phyloP scores from a whole-genome alignment of 2,113 vertebrate genomes.

The Toxostoma redivivum region DNA sequence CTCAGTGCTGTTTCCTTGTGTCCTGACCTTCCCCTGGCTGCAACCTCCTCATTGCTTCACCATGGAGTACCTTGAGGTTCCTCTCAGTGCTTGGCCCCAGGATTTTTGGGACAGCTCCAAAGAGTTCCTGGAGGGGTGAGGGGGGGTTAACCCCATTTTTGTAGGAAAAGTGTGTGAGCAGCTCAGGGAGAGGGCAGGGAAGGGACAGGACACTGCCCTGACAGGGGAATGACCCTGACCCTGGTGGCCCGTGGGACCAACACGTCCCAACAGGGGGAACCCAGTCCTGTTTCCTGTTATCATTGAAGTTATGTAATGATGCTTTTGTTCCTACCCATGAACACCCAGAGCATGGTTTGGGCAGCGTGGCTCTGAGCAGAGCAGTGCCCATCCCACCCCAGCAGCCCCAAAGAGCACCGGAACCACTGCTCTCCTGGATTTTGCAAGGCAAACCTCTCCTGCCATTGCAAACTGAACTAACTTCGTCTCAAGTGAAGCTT shows the following conservation, averaged over 20 bases:
- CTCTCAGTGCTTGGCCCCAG: not conserved
- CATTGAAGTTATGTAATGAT: not conserved
- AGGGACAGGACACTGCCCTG: not conserved
- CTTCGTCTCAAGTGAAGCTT: not conserved
- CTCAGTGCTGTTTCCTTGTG: not conserved
- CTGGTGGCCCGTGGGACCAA: fast-evolving
- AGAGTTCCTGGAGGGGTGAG: not conserved
- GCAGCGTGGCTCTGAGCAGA: no score
- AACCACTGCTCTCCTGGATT: fast-evolving
- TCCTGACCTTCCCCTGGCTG: not conserved
- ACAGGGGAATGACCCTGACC: not conserved
- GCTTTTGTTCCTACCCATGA: not conserved
- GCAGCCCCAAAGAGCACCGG: not conserved
- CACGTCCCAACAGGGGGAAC: fast-evolving
- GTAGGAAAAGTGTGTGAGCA: not conserved
- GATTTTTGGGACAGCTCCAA: not conserved
- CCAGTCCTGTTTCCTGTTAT: not conserved
- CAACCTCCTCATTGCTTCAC: fast-evolving
- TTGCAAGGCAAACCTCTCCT: not conserved
- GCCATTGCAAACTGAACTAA: not conserved
- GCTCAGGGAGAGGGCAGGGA: not conserved
- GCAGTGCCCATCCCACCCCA: fast-evolving
- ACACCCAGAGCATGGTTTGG: fast-evolving
- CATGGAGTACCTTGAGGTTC: no score
- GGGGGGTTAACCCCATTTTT: not conserved